A percentile compares a stretch with the other conserved stretches of the same genome.
Conservation (phyloP, 2,888 invertebrate species). For the Mythimna impura region DNA sequence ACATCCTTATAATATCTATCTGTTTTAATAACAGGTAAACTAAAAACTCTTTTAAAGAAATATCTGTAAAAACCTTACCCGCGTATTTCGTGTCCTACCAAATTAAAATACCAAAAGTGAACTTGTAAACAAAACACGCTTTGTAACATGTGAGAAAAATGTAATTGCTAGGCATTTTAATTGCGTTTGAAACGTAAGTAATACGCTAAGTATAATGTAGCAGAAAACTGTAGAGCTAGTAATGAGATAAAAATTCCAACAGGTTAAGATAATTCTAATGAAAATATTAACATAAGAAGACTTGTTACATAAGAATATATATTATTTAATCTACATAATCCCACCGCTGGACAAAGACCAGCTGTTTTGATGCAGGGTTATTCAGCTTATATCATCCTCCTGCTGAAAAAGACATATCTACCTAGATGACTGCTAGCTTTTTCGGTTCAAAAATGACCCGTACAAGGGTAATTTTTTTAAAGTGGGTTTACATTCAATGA, state of each 20-base stretch:
- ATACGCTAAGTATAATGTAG: neutral
- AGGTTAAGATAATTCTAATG: neutral
- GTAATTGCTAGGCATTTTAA: neutral
- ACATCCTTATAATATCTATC: no score
- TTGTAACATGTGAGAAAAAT: neutral
- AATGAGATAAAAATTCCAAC: neutral
- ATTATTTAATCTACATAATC: neutral
- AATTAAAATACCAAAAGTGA: conserved; percentile 11
- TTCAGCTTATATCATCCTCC: no score
- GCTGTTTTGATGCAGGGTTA: no score
- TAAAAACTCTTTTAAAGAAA: no score
- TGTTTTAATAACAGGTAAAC: no score
- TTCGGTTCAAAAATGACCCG: neutral
- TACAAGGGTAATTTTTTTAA: no score
- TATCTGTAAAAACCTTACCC: no score
- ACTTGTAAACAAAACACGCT: neutral
- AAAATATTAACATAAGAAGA: neutral
- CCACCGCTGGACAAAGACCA: no score
- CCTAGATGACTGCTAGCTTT: neutral
- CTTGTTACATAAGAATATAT: neutral
- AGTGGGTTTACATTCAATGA: no score
- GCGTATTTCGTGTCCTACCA: no score
- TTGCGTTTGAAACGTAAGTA: neutral
- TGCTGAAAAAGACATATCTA: neutral
- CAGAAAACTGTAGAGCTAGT: neutral